Evolutionary conservation across 2,888 invertebrate genomes (phyloP), one percentile per base, ranked within the genome.

Genomic region (Hydrotaea cyrtoneurina): DNA sequence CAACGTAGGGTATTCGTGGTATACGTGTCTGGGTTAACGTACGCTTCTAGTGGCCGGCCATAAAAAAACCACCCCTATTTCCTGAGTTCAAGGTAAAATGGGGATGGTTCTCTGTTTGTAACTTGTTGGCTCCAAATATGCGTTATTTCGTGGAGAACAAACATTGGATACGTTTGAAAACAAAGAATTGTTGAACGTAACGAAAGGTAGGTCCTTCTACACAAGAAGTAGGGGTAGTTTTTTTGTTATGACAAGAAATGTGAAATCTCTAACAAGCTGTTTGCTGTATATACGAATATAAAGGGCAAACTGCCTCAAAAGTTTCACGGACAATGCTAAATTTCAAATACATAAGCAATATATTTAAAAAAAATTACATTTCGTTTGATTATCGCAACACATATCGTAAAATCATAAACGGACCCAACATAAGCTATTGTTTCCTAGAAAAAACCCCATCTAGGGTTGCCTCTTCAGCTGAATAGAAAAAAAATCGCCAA

Each of bases 1-100:
- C 43, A 21, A 11, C 2, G 26, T 13, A 59, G 26, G 23, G 15
- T 13, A 5, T 3, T 59, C 31, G n/a, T 59, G 50, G 80, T 26
- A 15, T 77, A 81, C 80, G 80, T 81, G 80, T 21, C 39, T 53
- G 39, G 11, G 15, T n/a, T 39, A 17, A 66, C 46, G 17, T 81
- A 39, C 64, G 11, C 0, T 66, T 50, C 7, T 4, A 31, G 7
- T 7, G 31, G 31, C 31, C 31, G 31, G 31, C 39, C 62, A 36
- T 39, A 43, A 59, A 46, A 55, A 46, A 39, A 19, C 31, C 26
- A 46, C 46, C 78, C 71, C 36, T 78, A 59, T 43, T 53, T 19
- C 2, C 17, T 8, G 17, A 19, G 23, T 1, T 8, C 26, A 10
- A 19, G 1, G 36, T n/a, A 31, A 69, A 57, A 31, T 17, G 31